These are phyloP conservation scores for Amphiprion percula DNA, from an alignment of 2,113 vertebrate genomes.

Conservation along the genomic window DNA sequence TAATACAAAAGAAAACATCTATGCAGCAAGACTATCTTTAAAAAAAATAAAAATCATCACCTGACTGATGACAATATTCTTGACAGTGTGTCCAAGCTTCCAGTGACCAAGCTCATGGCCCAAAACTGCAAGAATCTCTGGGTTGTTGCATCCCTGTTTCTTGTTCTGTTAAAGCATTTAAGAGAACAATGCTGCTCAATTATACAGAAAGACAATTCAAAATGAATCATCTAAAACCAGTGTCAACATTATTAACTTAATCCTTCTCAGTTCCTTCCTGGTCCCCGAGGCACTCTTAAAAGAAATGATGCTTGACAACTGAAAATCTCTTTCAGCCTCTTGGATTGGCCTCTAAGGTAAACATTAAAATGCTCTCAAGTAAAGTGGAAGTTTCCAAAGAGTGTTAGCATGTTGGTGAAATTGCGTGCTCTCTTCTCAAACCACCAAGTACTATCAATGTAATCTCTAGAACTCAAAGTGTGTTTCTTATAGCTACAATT, in stretches of 20 bases:
- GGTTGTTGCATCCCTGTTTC: constrained; percentile 98
- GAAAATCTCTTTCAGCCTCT: too few species aligned
- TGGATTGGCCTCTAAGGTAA: too few species aligned
- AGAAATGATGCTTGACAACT: too few species aligned
- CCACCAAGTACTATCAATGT: not conserved
- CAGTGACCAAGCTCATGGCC: constrained; percentile 98
- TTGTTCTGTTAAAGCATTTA: constrained; percentile 86
- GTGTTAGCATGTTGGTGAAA: not conserved
- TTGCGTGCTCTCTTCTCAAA: not conserved
- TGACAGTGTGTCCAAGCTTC: constrained; percentile 97
- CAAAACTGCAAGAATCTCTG: constrained; percentile 95
- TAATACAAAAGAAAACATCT: not conserved
- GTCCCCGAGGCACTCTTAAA: too few species aligned
- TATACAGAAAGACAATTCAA: not conserved
- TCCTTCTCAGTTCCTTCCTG: too few species aligned
- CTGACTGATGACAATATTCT: constrained; percentile 98
- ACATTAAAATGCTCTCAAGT: too few species aligned
- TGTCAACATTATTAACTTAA: not conserved
- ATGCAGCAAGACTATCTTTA: too few species aligned
- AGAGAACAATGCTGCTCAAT: not conserved
- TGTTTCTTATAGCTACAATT: not conserved
- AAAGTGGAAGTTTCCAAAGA: too few species aligned
- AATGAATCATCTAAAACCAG: not conserved
- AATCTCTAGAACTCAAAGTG: not conserved
- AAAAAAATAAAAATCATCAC: constrained; percentile 77